phyloP scores from a whole-genome alignment of 2,888 invertebrate genomes.

The Melanotus villosus region DNA sequence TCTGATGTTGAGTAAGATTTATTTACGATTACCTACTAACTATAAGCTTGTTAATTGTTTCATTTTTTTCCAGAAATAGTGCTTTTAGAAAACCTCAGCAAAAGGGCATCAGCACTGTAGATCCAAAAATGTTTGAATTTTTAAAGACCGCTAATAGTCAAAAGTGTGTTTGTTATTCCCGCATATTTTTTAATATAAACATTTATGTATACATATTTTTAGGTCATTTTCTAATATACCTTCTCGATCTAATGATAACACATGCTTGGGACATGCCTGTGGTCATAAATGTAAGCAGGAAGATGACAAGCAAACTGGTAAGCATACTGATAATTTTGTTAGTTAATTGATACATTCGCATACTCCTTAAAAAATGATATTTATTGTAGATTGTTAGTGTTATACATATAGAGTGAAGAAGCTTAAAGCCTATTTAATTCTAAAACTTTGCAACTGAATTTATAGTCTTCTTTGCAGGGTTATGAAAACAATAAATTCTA shows the following conservation, averaged over 20 bases:
- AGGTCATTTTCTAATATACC: slow-evolving; percentile 20
- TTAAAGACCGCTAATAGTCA: slow-evolving; percentile 38
- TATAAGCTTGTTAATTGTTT: neutral
- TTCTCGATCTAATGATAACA: slow-evolving; percentile 34
- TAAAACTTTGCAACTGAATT: too few species aligned
- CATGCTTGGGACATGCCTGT: slow-evolving; percentile 47
- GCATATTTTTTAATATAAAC: neutral
- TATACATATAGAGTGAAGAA: too few species aligned
- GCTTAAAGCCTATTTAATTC: too few species aligned
- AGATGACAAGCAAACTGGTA: slow-evolving; percentile 37
- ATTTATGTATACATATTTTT: neutral
- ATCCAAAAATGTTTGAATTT: slow-evolving; percentile 43
- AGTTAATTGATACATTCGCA: neutral
- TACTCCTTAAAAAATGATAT: neutral
- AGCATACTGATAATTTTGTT: neutral
- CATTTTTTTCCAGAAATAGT: slow-evolving; percentile 23
- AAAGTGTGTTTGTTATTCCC: slow-evolving; percentile 35
- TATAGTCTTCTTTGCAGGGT: too few species aligned
- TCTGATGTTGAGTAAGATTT: slow-evolving; percentile 4
- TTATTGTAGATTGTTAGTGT: neutral
- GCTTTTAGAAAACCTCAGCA: slow-evolving; percentile 40
- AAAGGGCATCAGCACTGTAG: slow-evolving; percentile 25
- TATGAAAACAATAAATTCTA: too few species aligned
- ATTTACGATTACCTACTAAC: neutral
- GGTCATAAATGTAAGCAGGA: slow-evolving; percentile 52